These are phyloP conservation scores for Drosophila arizonae DNA, from an alignment of 1,140 invertebrate genomes.

Conservation along the genomic window DNA sequence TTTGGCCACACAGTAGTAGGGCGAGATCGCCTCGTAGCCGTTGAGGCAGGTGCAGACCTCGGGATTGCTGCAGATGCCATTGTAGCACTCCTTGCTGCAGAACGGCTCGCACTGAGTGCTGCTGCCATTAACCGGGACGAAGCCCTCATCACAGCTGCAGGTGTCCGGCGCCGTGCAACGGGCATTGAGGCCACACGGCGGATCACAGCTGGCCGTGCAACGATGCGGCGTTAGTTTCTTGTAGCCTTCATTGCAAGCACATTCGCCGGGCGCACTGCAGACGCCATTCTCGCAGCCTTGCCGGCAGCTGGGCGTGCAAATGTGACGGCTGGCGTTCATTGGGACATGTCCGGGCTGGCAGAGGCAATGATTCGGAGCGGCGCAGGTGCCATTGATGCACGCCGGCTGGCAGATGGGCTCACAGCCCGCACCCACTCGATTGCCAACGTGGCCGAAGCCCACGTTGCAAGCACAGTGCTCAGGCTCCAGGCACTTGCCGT, in stretches of 20 bases:
- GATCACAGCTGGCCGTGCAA: slow-evolving; percentile 84
- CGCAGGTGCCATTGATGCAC: slow-evolving; percentile 81
- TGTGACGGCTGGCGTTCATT: slow-evolving; percentile 43
- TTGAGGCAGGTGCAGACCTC: slow-evolving; percentile 85
- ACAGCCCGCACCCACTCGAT: slow-evolving; percentile 58
- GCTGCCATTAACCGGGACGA: slow-evolving; percentile 81
- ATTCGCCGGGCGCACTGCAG: slow-evolving; percentile 65
- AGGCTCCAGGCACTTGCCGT: slow-evolving; percentile 82
- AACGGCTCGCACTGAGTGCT: slow-evolving; percentile 68
- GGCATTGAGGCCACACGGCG: slow-evolving; percentile 84
- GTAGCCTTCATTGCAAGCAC: slow-evolving; percentile 74
- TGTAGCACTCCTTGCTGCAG: slow-evolving; percentile 69
- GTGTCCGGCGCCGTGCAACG: slow-evolving; percentile 85
- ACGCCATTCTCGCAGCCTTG: slow-evolving; percentile 76
- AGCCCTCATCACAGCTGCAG: slow-evolving; percentile 85
- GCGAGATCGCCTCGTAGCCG: slow-evolving; percentile 83
- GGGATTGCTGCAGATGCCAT: slow-evolving; percentile 84
- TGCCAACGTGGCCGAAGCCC: slow-evolving; percentile 54
- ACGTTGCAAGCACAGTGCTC: slow-evolving; percentile 81
- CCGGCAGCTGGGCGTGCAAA: slow-evolving; percentile 68
- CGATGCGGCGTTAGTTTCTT: slow-evolving; percentile 60
- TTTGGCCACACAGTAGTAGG: slow-evolving; percentile 81
- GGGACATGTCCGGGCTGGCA: slow-evolving; percentile 75
- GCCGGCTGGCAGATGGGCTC: slow-evolving; percentile 73
- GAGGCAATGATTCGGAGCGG: slow-evolving; percentile 82